phyloP scores from a whole-genome alignment of 2,113 vertebrate genomes.

The Coturnix japonica region DNA sequence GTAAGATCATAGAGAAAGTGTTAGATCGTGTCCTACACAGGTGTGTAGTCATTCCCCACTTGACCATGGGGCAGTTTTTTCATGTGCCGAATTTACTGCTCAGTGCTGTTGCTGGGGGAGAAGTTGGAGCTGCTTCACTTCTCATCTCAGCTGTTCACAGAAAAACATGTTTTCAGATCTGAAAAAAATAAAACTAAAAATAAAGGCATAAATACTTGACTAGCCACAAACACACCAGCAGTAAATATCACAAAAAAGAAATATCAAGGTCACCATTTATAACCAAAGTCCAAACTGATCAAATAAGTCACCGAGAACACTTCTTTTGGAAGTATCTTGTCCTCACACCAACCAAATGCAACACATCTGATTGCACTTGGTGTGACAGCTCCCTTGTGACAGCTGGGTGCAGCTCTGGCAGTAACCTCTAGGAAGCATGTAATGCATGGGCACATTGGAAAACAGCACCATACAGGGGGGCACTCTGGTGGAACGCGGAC shows the following conservation, averaged over 20 bases:
- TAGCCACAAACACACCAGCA: not conserved
- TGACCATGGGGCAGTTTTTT: not conserved
- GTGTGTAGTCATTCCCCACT: not conserved
- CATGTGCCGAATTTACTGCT: not conserved
- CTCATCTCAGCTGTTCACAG: not conserved
- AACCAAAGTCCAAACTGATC: not conserved
- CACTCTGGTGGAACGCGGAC: conserved; percentile 36
- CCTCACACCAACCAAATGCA: not conserved
- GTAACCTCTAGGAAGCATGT: not conserved
- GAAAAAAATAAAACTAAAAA: not conserved
- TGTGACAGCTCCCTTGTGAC: not conserved
- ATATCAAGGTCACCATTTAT: not conserved
- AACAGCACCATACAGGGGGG: not conserved
- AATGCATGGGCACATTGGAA: not conserved
- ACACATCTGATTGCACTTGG: not conserved
- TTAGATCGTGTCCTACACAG: not conserved
- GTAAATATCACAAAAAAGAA: not conserved
- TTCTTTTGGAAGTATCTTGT: not conserved
- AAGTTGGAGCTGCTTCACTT: not conserved
- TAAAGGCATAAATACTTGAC: not conserved
- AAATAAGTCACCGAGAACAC: not conserved
- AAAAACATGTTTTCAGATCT: not conserved
- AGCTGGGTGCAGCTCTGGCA: not conserved
- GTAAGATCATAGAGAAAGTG: not conserved
- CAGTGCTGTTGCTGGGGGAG: not conserved